Evolutionary conservation across 2,113 vertebrate species (phyloP).

Genomic region (Salvelinus fontinalis): DNA sequence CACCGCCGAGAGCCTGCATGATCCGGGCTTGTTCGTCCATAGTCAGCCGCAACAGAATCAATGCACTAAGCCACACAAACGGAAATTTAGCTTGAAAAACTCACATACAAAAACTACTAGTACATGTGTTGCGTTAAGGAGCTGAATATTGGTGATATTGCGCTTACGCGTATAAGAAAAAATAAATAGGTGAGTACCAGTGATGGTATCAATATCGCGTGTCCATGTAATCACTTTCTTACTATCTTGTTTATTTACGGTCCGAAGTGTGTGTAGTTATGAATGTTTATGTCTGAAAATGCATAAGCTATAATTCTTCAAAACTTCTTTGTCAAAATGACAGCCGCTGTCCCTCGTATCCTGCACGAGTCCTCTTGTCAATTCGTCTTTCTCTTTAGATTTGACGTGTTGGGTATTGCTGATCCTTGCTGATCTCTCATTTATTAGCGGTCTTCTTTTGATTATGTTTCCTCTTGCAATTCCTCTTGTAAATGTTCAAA

Average conservation of each 20-base stretch:
- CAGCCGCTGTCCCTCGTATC: slow-evolving; percentile 65
- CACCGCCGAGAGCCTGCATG: slow-evolving; percentile 98
- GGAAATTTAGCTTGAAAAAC: slow-evolving; percentile 60
- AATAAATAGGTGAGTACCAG: slow-evolving; percentile 38
- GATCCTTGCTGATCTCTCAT: slow-evolving; percentile 70
- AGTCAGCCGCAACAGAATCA: slow-evolving; percentile 85
- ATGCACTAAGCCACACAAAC: slow-evolving; percentile 78
- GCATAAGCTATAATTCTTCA: slow-evolving; percentile 50
- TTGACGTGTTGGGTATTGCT: slow-evolving; percentile 61
- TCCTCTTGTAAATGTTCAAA: slow-evolving; percentile 77
- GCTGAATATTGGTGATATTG: slow-evolving; percentile 11
- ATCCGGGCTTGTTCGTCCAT: slow-evolving; percentile 99
- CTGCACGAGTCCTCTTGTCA: slow-evolving; percentile 61
- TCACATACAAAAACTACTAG: slow-evolving; percentile 77
- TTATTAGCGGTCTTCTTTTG: slow-evolving; percentile 69
- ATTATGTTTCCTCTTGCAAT: slow-evolving; percentile 70
- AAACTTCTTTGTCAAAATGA: slow-evolving; percentile 72
- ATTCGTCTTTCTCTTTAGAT: slow-evolving; percentile 70
- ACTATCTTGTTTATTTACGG: slow-evolving; percentile 56
- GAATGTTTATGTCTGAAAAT: slow-evolving; percentile 48
- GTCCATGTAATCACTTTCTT: slow-evolving; percentile 67
- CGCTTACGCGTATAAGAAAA: slow-evolving; percentile 27
- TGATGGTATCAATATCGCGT: slow-evolving; percentile 48
- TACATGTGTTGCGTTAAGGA: slow-evolving; percentile 62
- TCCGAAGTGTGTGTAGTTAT: slow-evolving; percentile 58